phyloP scores from a whole-genome alignment of 2,113 vertebrate genomes.

The Parus major region DNA sequence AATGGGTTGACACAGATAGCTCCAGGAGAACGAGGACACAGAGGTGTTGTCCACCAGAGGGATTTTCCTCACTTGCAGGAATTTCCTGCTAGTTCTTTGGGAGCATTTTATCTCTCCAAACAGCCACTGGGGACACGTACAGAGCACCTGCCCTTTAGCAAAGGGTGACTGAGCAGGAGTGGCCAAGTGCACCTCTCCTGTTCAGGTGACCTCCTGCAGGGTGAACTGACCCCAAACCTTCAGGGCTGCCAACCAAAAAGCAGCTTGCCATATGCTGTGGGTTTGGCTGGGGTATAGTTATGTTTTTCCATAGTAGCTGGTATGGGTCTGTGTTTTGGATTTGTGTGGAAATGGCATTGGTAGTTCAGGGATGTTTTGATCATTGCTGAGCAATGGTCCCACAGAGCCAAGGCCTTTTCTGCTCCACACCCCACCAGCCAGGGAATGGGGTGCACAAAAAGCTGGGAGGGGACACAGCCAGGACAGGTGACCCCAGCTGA shows the following conservation, averaged over 20 bases:
- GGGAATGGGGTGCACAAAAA: neutral
- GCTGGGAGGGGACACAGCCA: neutral
- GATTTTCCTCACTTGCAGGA: neutral
- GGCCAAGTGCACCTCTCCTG: neutral
- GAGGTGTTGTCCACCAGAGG: neutral
- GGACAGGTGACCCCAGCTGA: neutral
- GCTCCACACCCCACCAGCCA: neutral
- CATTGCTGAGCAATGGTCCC: neutral
- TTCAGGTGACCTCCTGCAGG: too few relatives aligned
- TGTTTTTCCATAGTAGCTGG: neutral
- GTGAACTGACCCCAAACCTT: neutral
- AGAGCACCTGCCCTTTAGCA: neutral
- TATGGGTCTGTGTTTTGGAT: neutral
- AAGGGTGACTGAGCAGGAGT: fast-evolving
- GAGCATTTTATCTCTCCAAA: neutral
- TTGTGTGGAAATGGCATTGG: neutral
- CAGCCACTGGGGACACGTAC: neutral
- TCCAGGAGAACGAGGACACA: neutral
- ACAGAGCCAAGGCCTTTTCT: neutral
- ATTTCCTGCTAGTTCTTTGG: neutral
- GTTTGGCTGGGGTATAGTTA: neutral
- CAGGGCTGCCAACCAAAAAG: neutral
- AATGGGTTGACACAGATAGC: neutral
- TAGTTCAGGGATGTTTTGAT: neutral
- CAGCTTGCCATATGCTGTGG: neutral